phyloP scores from a whole-genome alignment of 2,113 vertebrate genomes.

The Brevimyrus niger region DNA sequence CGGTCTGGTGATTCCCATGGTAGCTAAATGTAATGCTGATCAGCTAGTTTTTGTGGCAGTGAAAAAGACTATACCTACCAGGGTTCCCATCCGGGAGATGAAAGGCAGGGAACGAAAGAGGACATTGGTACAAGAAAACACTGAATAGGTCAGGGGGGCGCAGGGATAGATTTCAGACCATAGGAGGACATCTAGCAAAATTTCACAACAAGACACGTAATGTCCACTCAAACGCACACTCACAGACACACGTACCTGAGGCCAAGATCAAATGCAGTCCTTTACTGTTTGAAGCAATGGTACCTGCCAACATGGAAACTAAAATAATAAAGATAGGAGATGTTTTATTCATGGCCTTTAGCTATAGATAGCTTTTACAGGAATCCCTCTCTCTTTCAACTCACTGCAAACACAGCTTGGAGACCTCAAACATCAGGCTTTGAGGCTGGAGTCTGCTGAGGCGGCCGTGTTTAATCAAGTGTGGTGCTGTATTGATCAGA shows the following conservation, averaged over 20 bases:
- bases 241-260: neutral
- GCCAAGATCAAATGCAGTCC: constrained; percentile 3
- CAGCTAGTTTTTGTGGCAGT: neutral
- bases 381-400: constrained; percentile 36
- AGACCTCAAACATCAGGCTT: constrained; percentile 13
- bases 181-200: neutral
- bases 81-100: neutral
- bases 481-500: constrained; percentile 19
- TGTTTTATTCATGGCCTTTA: constrained; percentile 56
- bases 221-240: neutral
- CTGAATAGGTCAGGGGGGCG: neutral
- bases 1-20: neutral
- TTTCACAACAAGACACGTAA: neutral
- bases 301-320: constrained; percentile 38
- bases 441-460: constrained; percentile 2
- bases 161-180: neutral
- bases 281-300: constrained; percentile 1
- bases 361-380: constrained; percentile 52
- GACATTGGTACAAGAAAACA: neutral
- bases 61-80: neutral
- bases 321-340: constrained; percentile 42
- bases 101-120: neutral
- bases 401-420: constrained; percentile 19
- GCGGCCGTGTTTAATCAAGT: constrained; percentile 24
- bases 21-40: neutral